These are phyloP conservation scores for Oreochromis mossambicus DNA, from an alignment of 2,797 vertebrate genomes.

Conservation along the genomic window DNA sequence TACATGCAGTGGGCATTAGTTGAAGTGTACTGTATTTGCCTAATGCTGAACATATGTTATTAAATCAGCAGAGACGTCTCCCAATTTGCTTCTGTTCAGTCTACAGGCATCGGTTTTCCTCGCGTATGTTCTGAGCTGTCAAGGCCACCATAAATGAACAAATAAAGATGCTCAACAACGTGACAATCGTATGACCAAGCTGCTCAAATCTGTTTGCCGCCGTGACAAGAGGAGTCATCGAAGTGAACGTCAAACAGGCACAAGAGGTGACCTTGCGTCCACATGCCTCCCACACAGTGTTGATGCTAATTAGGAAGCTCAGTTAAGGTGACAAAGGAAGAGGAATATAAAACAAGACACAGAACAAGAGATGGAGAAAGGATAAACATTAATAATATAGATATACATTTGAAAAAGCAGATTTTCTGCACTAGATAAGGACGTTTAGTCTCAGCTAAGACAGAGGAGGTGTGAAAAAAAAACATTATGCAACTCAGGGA, in stretches of 20 bases:
- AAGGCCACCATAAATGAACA: background rate
- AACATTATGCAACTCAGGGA: conserved; percentile 25
- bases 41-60: background rate
- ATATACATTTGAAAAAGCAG: background rate
- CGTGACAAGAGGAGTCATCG: background rate
- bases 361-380: background rate
- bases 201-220: background rate
- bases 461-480: conserved; percentile 5
- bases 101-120: background rate
- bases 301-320: conserved; percentile 9
- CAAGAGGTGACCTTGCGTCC: conserved; percentile 1
- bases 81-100: background rate
- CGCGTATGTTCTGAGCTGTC: background rate
- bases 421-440: background rate
- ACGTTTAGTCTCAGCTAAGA: background rate
- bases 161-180: background rate
- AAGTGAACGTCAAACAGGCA: conserved; percentile 17
- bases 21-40: background rate
- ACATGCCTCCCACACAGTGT: conserved; percentile 1
- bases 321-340: background rate
- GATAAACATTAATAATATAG: background rate
- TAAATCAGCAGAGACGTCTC: background rate
- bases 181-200: background rate
- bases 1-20: background rate
- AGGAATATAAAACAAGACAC: background rate